Base-by-base conservation (phyloP, 2,888 invertebrate species). In the Zhuqinia jingwanae region DNA sequence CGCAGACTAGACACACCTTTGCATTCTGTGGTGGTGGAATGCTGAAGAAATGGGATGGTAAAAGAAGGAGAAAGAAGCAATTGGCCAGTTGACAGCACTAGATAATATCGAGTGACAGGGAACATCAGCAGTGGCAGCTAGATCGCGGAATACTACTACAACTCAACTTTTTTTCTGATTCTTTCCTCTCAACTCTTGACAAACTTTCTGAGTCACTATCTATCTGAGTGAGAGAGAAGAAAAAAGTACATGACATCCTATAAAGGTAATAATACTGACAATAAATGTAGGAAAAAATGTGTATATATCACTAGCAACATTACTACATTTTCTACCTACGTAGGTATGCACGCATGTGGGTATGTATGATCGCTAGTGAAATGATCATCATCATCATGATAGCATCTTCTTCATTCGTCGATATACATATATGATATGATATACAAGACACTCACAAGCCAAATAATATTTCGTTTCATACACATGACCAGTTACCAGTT, bases 31-130 rank as follows among this genome's bases (percentile, higher is more conserved):
- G 76, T 58, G 25, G 45, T 45, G 15, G 68, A 70, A 17, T n/a
- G 30, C n/a, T n/a, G n/a, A n/a, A n/a, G n/a, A 27, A n/a, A 42
- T 6, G 42, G 20, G 60, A 10, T 17, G 47, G 25, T 22, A 63
- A n/a, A 50, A 50, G 78, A 22, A 56, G 58, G 30, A 60, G 25
- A 68, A 73, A 84, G 58, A 65, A 50, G 73, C 56, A 80, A 86
- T 81, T 86, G 86, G 58, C 86, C 86, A 81, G 81, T 86, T 81
- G 86, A 81, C 75, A 80, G 85, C 80, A 76, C 77, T 86, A 86
- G 86, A 86, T 86, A 86, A 86, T 86, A 86, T 81, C 86, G 76
- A 86, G 86, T 86, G 86, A 86, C 86, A 86, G 73, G 81, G 47
- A 81, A 81, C 86, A 86, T 86, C 81, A 86, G 86, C 76, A 80